Evolutionary conservation across 2,888 invertebrate species (phyloP), one percentile per base, ranked within the genome.

Genomic region (Sarcophaga subvicina): DNA sequence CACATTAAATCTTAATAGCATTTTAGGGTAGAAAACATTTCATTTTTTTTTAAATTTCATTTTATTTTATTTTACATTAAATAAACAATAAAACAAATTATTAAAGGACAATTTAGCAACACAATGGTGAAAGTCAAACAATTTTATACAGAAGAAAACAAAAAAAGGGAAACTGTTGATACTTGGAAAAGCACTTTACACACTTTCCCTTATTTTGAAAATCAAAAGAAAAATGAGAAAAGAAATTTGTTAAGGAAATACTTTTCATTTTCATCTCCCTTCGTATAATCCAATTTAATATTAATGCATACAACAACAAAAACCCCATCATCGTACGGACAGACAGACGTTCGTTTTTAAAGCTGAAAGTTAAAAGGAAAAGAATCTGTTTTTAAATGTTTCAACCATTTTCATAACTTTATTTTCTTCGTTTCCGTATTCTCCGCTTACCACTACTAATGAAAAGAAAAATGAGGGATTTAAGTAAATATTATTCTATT

Each of bases 51-150:
- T 54, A 14, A 14, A 49, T 14, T 49, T 14, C 4, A 17, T 37
- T 66, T 4, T 70, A 20, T 49, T 17, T 37, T 60, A 67, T 49
- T 81, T 76, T 37, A 72, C 80, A 71, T 76, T 76, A 69, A 78
- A 85, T 73, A 69, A 64, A 73, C 27, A 76, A 83, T 80, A 80
- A 73, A 83, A 84, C 78, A 87, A 87, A 87, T 87, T 87, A 83
- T 84, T 78, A 71, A 87, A 62, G 86, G 83, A 87, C 83, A 87
- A 87, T 87, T 87, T 87, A 78, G 73, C 78, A 80, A 59, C 27
- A 80, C 67, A 85, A 85, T 75, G 75, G 78, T 4, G 17, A 17
- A 54, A 54, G 12, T 14, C 54, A 54, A 54, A 54, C 54, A 54
- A 54, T 54, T 54, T 54, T 54, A 54, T 17, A 54, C 14, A 17